These are phyloP conservation scores for Odontamblyopus rebecca DNA, from an alignment of 2,797 vertebrate species.

Conservation along the genomic window DNA sequence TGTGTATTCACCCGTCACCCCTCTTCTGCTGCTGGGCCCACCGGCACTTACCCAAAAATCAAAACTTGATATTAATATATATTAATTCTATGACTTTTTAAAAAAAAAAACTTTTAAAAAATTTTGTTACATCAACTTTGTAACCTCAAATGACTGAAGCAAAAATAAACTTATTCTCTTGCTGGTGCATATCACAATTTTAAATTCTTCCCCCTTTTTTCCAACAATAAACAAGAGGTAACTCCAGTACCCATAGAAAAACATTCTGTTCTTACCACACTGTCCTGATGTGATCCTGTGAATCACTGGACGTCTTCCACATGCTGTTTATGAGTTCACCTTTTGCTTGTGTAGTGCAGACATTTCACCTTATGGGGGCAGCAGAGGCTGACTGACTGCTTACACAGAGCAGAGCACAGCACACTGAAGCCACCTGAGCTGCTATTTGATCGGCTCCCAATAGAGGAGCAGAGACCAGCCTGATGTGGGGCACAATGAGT, in stretches of 20 bases:
- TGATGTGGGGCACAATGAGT: conserved; percentile 62
- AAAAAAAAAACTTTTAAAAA: too few species aligned
- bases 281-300: background rate
- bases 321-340: background rate
- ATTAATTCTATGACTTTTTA: background rate
- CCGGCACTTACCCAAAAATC: background rate
- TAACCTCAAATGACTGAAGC: background rate
- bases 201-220: background rate
- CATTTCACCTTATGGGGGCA: conserved; percentile 69
- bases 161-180: background rate
- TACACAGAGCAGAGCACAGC: conserved; percentile 37
- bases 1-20: conserved; percentile 58
- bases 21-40: conserved; percentile 28
- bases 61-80: background rate
- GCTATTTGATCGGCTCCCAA: conserved; percentile 62
- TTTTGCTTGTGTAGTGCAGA: conserved; percentile 41
- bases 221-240: background rate
- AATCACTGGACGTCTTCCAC: background rate
- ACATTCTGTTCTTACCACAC: background rate
- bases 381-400: conserved; percentile 65
- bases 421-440: conserved; percentile 57
- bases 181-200: background rate
- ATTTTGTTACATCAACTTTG: background rate
- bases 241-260: background rate
- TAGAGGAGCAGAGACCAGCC: conserved; percentile 33